These are phyloP conservation scores for Mesocentrotus franciscanus DNA, from an alignment of 53 echinoderm and acorn worm species.

Conservation along the genomic window DNA sequence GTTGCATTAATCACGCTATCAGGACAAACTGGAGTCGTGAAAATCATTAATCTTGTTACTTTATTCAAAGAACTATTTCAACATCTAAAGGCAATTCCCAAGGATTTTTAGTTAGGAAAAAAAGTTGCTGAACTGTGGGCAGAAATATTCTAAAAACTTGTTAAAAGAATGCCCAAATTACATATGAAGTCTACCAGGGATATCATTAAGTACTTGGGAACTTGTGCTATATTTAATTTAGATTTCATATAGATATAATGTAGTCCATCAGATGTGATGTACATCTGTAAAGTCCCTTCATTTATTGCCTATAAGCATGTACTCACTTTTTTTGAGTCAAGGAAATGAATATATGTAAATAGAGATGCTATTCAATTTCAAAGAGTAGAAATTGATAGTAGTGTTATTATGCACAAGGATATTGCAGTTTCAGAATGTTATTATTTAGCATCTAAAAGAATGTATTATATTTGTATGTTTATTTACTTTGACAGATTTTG, in stretches of 20 bases:
- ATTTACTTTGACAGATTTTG: no score
- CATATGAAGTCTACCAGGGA: neutral
- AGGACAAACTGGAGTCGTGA: neutral
- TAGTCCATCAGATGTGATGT: neutral
- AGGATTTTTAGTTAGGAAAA: neutral
- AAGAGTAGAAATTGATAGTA: no score
- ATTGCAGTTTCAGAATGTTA: neutral
- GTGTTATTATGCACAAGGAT: neutral
- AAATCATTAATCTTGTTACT: no score
- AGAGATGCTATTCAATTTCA: neutral
- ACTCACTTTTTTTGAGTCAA: no score
- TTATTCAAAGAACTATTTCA: neutral
- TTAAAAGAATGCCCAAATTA: neutral
- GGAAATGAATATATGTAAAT: neutral
- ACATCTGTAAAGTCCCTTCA: neutral
- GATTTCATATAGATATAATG: neutral
- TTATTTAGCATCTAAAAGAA: neutral
- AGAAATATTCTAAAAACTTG: neutral
- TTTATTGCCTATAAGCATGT: neutral
- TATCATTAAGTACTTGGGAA: neutral
- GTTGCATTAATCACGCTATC: neutral
- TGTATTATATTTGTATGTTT: neutral
- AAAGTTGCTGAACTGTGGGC: neutral
- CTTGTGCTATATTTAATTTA: neutral
- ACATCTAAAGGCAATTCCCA: neutral